These are phyloP conservation scores for Cactoblastis cactorum DNA, from an alignment of 2,888 invertebrate species.

Conservation along the genomic window DNA sequence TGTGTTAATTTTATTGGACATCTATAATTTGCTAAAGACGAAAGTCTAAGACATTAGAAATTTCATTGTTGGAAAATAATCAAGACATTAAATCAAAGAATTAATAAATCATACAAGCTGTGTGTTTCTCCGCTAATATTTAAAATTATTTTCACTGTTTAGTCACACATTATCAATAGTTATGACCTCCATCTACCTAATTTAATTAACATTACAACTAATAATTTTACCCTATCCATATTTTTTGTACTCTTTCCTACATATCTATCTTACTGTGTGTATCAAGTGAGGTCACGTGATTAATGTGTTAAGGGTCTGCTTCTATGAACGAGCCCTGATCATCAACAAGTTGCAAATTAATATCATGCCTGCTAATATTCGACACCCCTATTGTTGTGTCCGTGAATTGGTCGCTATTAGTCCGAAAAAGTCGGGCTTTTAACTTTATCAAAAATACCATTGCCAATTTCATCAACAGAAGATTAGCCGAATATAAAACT, in stretches of 20 bases:
- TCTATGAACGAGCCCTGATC: conserved; percentile 63
- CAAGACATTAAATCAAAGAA: too few species aligned
- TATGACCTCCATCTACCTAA: too few species aligned
- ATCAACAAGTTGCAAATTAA: conserved; percentile 79
- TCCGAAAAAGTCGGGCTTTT: not conserved
- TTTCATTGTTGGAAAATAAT: too few species aligned
- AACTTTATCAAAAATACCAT: not conserved
- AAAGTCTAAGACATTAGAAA: too few species aligned
- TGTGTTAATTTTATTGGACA: too few species aligned
- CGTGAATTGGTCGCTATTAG: conserved; percentile 24
- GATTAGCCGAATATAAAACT: not conserved
- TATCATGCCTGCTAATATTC: conserved; percentile 44
- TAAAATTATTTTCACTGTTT: too few species aligned
- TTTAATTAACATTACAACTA: too few species aligned
- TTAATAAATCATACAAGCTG: too few species aligned
- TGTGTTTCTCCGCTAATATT: too few species aligned
- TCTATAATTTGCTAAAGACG: too few species aligned
- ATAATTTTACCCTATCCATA: not conserved
- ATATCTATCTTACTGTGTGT: conserved; percentile 14
- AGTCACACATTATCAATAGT: not conserved
- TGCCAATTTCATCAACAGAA: not conserved
- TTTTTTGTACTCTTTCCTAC: not conserved
- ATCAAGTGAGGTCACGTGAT: conserved; percentile 65
- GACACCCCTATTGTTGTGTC: conserved; percentile 28
- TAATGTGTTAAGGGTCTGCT: conserved; percentile 57